These are phyloP conservation scores for Choreutis nemorana DNA, from an alignment of 2,888 invertebrate genomes.

Conservation along the genomic window DNA sequence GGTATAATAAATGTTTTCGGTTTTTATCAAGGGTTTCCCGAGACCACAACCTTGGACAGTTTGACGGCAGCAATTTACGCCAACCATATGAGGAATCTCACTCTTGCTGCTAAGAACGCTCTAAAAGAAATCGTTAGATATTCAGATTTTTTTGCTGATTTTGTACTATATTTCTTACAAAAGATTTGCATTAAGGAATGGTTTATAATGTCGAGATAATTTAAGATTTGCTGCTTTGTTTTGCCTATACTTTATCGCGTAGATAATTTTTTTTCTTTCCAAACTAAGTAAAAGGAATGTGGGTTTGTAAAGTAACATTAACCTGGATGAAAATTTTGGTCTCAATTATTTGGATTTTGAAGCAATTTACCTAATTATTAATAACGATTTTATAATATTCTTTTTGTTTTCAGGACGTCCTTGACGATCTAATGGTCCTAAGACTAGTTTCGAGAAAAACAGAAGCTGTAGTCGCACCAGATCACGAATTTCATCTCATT, in stretches of 20 bases:
- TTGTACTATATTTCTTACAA: too few species aligned
- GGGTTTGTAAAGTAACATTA: not conserved
- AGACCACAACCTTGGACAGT: conserved; percentile 56
- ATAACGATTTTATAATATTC: not conserved
- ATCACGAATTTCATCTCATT: conserved; percentile 46
- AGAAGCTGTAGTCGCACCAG: conserved; percentile 53
- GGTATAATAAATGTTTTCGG: too few species aligned
- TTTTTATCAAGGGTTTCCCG: conserved; percentile 38
- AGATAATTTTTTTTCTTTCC: too few species aligned
- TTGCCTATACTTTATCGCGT: too few species aligned
- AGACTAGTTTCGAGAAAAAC: conserved; percentile 47
- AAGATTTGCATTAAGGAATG: too few species aligned
- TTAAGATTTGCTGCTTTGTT: not conserved
- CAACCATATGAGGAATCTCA: conserved; percentile 45
- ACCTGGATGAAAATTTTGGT: not conserved
- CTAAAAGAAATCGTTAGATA: conserved; percentile 50
- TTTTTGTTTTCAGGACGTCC: conserved; percentile 35
- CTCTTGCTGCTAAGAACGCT: conserved; percentile 35
- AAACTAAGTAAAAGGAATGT: not conserved
- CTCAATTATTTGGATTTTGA: not conserved
- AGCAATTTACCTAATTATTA: not conserved
- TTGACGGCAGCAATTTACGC: conserved; percentile 57
- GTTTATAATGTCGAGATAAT: too few species aligned
- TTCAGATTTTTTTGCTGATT: too few species aligned
- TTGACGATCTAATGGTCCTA: conserved; percentile 42